A percentile compares a stretch with the other conserved stretches of the same genome.
These are phyloP conservation scores for Patiria pectinifera DNA, from an alignment of 53 echinoderm and acorn worm species.

Conservation along the genomic window DNA sequence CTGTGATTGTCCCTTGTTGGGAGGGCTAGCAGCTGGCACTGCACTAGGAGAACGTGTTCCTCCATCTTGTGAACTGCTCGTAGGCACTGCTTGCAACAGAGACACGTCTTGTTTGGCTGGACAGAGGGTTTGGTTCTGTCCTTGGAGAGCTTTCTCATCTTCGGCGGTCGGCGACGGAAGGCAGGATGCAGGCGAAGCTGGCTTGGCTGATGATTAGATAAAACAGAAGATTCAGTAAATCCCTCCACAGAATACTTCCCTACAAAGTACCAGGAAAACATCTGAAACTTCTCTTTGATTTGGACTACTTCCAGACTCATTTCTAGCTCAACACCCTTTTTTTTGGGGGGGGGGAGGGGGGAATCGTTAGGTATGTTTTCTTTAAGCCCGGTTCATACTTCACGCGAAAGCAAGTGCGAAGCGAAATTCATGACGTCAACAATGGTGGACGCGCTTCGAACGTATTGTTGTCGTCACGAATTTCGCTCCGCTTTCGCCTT, in stretches of 20 bases:
- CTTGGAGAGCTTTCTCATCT: conserved; percentile 70
- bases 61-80: neutral
- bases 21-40: neutral
- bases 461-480: too few species aligned
- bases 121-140: conserved; percentile 45
- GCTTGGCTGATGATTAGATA: conserved; percentile 13
- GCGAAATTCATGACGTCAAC: too few species aligned
- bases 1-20: conserved; percentile 11
- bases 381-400: too few species aligned
- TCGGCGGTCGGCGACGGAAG: conserved; percentile 67
- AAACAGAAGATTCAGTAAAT: neutral
- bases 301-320: too few species aligned
- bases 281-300: too few species aligned
- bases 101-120: conserved; percentile 15
- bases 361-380: too few species aligned
- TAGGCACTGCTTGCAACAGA: neutral
- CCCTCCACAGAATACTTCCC: neutral
- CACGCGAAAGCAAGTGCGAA: too few species aligned
- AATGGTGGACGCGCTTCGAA: too few species aligned
- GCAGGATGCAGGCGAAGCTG: conserved; percentile 30
- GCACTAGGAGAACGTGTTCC: neutral
- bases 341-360: too few species aligned
- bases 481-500: too few species aligned
- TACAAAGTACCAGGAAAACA: too few species aligned
- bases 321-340: too few species aligned